Conservation (phyloP, 2,113 vertebrate genomes). For the Colossoma macropomum region DNA sequence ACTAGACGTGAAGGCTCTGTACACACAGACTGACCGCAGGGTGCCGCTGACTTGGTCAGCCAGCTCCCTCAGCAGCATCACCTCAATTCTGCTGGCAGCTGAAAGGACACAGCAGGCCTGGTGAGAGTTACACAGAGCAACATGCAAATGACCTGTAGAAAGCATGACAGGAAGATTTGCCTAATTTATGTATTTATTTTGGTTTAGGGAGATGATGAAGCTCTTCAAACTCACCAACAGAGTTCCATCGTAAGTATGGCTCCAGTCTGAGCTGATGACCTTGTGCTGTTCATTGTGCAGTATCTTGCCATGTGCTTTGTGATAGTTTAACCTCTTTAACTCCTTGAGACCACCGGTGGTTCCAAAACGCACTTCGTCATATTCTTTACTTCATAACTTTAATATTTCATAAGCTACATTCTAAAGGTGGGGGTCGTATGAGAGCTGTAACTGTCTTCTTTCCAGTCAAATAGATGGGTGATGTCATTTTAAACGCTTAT, state of each 20-base stretch:
- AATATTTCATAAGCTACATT: too few relatives aligned
- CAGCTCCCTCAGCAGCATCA: constrained; percentile 65
- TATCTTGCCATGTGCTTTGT: too few relatives aligned
- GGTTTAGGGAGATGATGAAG: constrained; percentile 82
- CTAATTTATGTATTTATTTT: neutral
- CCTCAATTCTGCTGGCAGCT: constrained; percentile 80
- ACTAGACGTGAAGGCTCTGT: constrained; percentile 77
- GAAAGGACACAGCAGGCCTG: constrained; percentile 82
- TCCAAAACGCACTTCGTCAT: too few relatives aligned
- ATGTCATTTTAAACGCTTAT: too few relatives aligned
- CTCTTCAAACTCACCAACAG: constrained; percentile 82
- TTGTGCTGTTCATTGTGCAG: neutral
- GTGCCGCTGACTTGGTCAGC: constrained; percentile 68
- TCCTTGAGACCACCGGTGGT: too few relatives aligned
- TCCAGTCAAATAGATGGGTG: too few relatives aligned
- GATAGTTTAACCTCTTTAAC: too few relatives aligned
- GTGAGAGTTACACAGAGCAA: constrained; percentile 65
- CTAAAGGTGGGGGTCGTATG: too few relatives aligned
- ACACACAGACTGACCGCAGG: constrained; percentile 58
- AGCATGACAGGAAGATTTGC: neutral
- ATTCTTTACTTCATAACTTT: too few relatives aligned
- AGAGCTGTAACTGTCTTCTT: too few relatives aligned
- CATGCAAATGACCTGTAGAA: neutral
- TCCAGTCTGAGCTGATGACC: neutral
- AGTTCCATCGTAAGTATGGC: constrained; percentile 84